Percentiles rank a stretch among this genome's conserved stretches.
phyloP scores from a whole-genome alignment of 2,113 vertebrate species.

The Catagonus wagneri region DNA sequence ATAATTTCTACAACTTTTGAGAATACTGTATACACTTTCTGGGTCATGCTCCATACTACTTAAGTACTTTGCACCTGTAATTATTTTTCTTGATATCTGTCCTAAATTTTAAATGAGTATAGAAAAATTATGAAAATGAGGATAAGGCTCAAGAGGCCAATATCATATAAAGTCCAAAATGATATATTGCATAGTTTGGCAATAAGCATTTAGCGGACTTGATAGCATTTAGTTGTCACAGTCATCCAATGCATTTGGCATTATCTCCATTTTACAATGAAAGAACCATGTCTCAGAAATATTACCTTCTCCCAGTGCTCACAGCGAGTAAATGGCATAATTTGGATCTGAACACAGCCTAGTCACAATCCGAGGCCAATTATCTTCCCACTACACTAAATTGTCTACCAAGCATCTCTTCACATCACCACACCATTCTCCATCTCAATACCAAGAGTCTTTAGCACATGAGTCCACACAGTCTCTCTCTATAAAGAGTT shows the following conservation, averaged over 20 bases:
- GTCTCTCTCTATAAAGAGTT: neutral
- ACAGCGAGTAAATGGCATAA: neutral
- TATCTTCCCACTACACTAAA: neutral
- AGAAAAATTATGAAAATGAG: neutral
- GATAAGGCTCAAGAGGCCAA: neutral
- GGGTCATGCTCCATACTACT: neutral
- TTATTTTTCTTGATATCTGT: neutral
- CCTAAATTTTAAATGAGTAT: neutral
- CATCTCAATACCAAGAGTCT: neutral
- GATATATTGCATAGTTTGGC: neutral
- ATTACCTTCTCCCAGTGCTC: neutral
- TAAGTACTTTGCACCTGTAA: neutral
- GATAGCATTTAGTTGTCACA: constrained; percentile 15
- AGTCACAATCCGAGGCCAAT: neutral
- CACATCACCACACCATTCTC: neutral
- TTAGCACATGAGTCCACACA: neutral
- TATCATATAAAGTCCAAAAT: neutral
- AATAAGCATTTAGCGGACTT: neutral
- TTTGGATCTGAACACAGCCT: neutral
- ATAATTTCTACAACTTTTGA: neutral
- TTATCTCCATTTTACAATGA: constrained; percentile 2
- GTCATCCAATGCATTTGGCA: neutral
- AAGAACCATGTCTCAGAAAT: constrained; percentile 9
- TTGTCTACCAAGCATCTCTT: neutral
- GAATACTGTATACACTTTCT: neutral